A percentile compares a stretch with the other conserved stretches of the same genome.
phyloP scores from a whole-genome alignment of 2,888 invertebrate genomes.

The Julus scandinavius region DNA sequence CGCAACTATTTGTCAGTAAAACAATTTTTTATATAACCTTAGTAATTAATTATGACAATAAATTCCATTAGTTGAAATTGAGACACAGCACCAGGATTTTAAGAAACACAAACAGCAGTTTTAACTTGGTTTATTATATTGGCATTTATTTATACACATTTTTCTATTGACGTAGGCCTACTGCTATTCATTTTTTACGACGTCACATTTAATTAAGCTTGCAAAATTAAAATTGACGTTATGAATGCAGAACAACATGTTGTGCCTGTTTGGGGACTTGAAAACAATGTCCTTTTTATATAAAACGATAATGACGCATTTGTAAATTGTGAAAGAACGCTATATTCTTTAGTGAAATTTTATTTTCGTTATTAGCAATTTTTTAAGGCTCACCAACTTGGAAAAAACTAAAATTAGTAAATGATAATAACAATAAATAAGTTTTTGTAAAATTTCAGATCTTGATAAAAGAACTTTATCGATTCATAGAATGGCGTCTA shows the following conservation, averaged over 20 bases:
- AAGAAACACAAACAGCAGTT: background rate
- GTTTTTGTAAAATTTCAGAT: too few relatives aligned
- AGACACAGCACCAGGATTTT: background rate
- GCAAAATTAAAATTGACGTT: constrained; percentile 10
- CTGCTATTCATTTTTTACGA: background rate
- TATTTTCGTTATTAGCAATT: too few relatives aligned
- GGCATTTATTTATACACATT: background rate
- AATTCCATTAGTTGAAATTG: background rate
- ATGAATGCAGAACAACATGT: background rate
- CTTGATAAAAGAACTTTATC: too few relatives aligned
- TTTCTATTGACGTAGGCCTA: background rate
- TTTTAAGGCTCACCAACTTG: too few relatives aligned
- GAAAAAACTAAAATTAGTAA: too few relatives aligned
- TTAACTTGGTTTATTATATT: background rate
- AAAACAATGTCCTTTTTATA: background rate
- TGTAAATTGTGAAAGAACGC: background rate
- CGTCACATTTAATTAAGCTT: constrained; percentile 13
- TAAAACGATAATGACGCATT: background rate
- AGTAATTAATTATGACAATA: background rate
- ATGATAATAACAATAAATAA: too few relatives aligned
- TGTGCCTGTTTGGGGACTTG: background rate
- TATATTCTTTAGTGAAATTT: too few relatives aligned
- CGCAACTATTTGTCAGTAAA: background rate
- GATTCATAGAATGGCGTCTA: too few relatives aligned
- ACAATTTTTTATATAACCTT: background rate